These are phyloP conservation scores for Coracias cyanogaster DNA, from an alignment of 2,797 vertebrate species.

Conservation along the genomic window DNA sequence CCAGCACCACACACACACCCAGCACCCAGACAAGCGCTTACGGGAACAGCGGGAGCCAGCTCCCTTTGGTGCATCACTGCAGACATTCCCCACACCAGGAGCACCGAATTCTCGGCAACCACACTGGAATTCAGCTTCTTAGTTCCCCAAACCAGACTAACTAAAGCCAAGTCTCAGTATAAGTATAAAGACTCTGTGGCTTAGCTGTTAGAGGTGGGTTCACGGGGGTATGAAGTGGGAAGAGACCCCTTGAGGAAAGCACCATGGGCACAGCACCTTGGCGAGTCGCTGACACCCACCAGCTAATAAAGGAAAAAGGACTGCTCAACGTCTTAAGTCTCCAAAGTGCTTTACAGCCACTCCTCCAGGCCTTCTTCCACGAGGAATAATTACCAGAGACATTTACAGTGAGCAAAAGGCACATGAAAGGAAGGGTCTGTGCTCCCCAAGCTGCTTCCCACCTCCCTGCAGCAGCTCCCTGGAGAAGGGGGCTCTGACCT, in stretches of 20 bases:
- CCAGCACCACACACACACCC: not conserved
- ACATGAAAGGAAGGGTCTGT: not conserved
- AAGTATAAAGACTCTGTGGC: not conserved
- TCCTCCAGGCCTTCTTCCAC: not conserved
- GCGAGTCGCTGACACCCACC: fast-evolving
- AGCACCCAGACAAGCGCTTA: not conserved
- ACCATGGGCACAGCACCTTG: not conserved
- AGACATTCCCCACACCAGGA: not conserved
- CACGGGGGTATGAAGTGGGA: fast-evolving
- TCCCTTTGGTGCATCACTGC: not conserved
- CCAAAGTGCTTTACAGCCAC: not conserved
- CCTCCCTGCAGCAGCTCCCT: not conserved
- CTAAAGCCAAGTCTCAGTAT: not conserved
- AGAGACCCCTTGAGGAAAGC: not conserved
- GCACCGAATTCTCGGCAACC: fast-evolving
- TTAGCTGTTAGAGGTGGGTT: not conserved
- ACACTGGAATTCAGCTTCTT: not conserved
- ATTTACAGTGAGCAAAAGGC: not conserved
- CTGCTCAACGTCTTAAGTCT: fast-evolving
- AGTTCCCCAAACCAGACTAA: not conserved
- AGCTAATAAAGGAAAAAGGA: not conserved
- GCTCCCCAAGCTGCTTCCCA: not conserved
- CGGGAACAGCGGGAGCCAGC: not conserved
- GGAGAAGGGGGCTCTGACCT: not conserved
- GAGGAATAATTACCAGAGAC: not conserved